Conservation (phyloP, 2,797 vertebrate genomes). For the Peromyscus melanophrys region DNA sequence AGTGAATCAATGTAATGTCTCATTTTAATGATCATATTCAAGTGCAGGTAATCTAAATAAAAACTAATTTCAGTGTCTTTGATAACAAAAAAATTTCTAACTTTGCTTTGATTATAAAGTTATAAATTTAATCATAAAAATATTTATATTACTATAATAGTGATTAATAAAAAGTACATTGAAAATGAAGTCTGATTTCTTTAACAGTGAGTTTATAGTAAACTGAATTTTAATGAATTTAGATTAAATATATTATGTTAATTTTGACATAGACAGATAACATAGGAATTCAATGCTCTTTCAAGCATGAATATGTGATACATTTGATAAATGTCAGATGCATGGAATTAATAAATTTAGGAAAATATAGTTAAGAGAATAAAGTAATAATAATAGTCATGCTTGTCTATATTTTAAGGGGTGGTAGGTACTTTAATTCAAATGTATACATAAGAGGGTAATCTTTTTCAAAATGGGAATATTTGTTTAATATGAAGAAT, state of each 20-base stretch:
- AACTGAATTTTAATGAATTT: slow-evolving; percentile 4
- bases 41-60: neutral
- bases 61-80: neutral
- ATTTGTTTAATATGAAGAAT: neutral
- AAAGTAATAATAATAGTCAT: neutral
- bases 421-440: neutral
- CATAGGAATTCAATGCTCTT: neutral
- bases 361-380: neutral
- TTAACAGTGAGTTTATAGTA: neutral
- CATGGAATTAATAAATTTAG: neutral
- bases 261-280: neutral
- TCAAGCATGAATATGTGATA: neutral
- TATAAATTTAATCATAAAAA: neutral
- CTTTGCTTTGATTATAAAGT: neutral
- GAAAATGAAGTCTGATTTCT: neutral
- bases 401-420: neutral
- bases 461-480: neutral
- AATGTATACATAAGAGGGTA: neutral
- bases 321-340: neutral
- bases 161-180: neutral
- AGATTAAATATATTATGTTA: neutral
- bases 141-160: neutral
- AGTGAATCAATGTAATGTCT: neutral
- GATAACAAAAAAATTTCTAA: neutral
- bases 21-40: neutral